These are phyloP conservation scores for Drosophila tanythrix DNA, from an alignment of 2,888 invertebrate genomes.

Conservation along the genomic window DNA sequence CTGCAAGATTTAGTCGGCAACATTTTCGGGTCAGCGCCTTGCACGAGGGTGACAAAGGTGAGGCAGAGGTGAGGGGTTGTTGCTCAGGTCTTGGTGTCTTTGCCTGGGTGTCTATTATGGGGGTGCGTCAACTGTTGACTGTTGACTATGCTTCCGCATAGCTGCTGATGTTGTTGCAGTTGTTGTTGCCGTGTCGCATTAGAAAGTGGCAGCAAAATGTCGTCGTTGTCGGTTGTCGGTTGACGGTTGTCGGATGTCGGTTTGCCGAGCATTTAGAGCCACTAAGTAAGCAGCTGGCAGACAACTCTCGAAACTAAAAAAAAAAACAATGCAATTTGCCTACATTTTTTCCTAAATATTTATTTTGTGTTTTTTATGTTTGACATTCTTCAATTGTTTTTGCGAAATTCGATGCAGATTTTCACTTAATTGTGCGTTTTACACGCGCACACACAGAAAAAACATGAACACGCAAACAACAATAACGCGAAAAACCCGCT, in stretches of 20 bases:
- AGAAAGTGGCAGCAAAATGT: slow-evolving; percentile 65
- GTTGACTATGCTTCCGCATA: slow-evolving; percentile 39
- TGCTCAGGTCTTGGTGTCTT: slow-evolving; percentile 10
- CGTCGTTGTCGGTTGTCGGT: slow-evolving; percentile 14
- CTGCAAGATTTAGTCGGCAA: slow-evolving; percentile 12
- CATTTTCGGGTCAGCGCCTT: slow-evolving; percentile 38
- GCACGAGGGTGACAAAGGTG: neutral
- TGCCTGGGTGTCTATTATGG: slow-evolving; percentile 6
- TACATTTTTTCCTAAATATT: slow-evolving; percentile 16
- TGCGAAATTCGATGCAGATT: slow-evolving; percentile 64
- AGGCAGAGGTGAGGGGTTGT: slow-evolving; percentile 2
- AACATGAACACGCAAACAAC: neutral
- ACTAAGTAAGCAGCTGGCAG: slow-evolving; percentile 33
- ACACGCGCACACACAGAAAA: neutral
- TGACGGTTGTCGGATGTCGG: slow-evolving; percentile 15
- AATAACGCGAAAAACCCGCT: slow-evolving; percentile 29
- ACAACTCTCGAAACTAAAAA: neutral
- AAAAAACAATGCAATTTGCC: slow-evolving; percentile 36
- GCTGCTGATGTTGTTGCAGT: slow-evolving; percentile 22
- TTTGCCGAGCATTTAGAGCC: slow-evolving; percentile 35
- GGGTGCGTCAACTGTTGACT: slow-evolving; percentile 45
- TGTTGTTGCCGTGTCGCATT: slow-evolving; percentile 48
- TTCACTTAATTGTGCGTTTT: slow-evolving; percentile 69
- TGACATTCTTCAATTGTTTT: slow-evolving; percentile 48
- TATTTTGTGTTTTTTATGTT: slow-evolving; percentile 10